phyloP scores from a whole-genome alignment of 2,888 invertebrate genomes.

The Erebia epiphron region DNA sequence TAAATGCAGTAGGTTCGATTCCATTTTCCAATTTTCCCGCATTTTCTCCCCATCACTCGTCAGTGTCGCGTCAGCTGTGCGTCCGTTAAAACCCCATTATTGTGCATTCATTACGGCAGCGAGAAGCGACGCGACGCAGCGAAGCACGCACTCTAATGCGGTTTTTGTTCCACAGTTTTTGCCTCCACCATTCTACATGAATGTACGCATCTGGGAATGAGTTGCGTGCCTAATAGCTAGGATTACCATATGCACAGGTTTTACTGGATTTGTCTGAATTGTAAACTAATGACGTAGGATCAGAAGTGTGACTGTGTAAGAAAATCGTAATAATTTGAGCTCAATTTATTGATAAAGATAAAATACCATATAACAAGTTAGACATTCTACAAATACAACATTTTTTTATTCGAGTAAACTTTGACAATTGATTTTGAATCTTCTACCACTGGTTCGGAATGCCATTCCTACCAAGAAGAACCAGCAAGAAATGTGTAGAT shows the following conservation, averaged over 20 bases:
- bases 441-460: no score
- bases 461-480: no score
- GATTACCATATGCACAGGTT: not conserved
- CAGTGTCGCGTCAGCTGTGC: slow-evolving; percentile 37
- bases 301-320: not conserved
- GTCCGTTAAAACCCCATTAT: slow-evolving; percentile 45
- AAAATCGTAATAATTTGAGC: no score
- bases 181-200: slow-evolving; percentile 16
- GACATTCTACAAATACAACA: no score
- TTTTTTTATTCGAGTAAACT: no score
- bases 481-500: no score
- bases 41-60: slow-evolving; percentile 28
- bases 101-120: slow-evolving; percentile 25
- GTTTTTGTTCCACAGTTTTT: slow-evolving; percentile 44
- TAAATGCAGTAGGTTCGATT: slow-evolving; percentile 25
- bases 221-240: slow-evolving; percentile 41
- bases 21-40: slow-evolving; percentile 42
- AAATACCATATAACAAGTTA: no score
- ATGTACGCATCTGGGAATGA: slow-evolving; percentile 42
- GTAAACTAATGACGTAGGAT: not conserved
- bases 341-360: no score
- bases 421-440: no score
- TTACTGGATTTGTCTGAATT: not conserved
- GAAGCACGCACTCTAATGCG: slow-evolving; percentile 45
- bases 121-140: slow-evolving; percentile 30